Evolutionary conservation across 2,797 vertebrate species (phyloP).

Genomic region (Parauchenoglanis ngamensis): DNA sequence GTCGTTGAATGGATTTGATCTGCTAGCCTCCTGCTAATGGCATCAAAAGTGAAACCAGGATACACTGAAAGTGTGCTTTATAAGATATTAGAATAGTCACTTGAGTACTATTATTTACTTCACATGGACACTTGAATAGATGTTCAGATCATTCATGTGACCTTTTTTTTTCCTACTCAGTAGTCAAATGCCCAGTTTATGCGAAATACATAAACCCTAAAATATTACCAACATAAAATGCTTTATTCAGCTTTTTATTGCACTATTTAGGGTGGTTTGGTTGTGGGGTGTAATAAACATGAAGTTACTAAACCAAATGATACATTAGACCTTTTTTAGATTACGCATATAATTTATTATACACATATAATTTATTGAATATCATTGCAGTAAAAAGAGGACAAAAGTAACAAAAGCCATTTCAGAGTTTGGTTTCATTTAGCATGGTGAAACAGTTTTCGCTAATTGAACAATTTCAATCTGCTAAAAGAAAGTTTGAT

Average conservation of each 20-base stretch:
- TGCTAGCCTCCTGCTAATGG: neutral
- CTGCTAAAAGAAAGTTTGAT: neutral
- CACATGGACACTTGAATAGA: neutral
- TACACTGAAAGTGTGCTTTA: neutral
- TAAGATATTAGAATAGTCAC: constrained; percentile 4
- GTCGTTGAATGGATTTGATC: constrained; percentile 25
- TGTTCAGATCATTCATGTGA: neutral
- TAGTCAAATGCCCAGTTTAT: neutral
- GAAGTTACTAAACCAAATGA: neutral
- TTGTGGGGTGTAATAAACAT: neutral
- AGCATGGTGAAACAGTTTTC: neutral
- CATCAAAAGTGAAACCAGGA: constrained; percentile 2
- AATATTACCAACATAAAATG: constrained; percentile 19
- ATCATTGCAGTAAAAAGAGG: neutral
- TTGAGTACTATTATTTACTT: neutral
- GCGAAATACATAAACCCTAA: neutral
- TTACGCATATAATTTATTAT: neutral
- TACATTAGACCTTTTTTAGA: neutral
- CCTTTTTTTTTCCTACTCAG: neutral
- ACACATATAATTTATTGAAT: neutral
- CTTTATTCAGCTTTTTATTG: constrained; percentile 8
- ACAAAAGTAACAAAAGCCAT: neutral
- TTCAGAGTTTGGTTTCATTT: neutral
- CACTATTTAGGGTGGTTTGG: neutral
- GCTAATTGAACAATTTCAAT: neutral